These are phyloP conservation scores for Cynodonichthys magdalenae DNA, from an alignment of 2,797 vertebrate genomes.

Conservation along the genomic window DNA sequence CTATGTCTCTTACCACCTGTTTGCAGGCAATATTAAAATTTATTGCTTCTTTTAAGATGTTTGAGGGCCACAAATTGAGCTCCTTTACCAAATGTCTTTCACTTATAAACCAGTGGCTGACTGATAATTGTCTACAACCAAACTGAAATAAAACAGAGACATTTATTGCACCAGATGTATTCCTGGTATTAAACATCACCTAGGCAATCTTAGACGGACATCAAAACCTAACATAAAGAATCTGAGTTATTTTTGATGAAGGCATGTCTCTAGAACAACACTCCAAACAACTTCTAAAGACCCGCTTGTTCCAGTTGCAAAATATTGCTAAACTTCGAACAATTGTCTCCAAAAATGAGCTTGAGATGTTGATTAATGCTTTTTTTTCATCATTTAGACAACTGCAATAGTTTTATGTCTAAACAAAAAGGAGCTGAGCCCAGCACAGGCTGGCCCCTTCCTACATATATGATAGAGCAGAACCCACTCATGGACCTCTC, in stretches of 20 bases:
- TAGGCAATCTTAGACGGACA: not conserved
- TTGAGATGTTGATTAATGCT: not conserved
- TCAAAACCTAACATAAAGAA: not conserved
- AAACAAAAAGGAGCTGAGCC: not conserved
- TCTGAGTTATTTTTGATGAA: not conserved
- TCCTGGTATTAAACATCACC: not conserved
- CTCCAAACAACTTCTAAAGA: not conserved
- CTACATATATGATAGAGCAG: not conserved
- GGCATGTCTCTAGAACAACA: not conserved
- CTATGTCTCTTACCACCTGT: not conserved
- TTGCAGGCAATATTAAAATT: not conserved
- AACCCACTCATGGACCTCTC: not conserved
- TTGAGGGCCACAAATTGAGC: not conserved
- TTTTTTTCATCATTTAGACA: slow-evolving; percentile 2
- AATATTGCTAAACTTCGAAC: not conserved
- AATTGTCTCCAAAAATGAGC: not conserved
- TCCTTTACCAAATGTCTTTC: not conserved
- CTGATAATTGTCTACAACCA: fast-evolving
- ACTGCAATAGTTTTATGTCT: not conserved
- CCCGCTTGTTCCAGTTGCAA: not conserved
- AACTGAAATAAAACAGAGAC: not conserved
- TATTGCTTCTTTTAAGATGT: slow-evolving; percentile 1
- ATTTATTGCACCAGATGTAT: not conserved
- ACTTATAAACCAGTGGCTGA: not conserved
- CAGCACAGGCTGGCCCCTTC: not conserved